Conservation (phyloP, 2,113 vertebrate species). For the Pygoscelis adeliae region DNA sequence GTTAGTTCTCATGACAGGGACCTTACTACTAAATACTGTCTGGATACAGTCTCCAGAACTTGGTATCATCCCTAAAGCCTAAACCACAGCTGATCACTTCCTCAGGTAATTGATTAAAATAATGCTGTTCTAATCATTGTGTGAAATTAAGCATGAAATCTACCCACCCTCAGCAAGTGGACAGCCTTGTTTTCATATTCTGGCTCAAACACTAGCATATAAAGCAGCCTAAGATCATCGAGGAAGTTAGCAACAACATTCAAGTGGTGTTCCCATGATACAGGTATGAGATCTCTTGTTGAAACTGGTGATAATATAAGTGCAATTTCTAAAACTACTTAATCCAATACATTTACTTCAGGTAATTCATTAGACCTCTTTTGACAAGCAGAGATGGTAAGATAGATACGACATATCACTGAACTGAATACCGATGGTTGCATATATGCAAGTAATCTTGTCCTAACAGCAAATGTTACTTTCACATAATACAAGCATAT, state of each 20-base stretch:
- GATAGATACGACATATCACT: background rate
- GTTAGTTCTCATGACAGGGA: background rate
- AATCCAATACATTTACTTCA: background rate
- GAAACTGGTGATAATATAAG: background rate
- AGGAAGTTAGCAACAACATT: background rate
- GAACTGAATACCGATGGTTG: background rate
- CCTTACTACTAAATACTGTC: background rate
- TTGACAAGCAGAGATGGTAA: background rate
- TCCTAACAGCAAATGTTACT: background rate
- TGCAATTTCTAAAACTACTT: background rate
- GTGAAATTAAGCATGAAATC: slow-evolving; percentile 1
- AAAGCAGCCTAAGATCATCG: background rate
- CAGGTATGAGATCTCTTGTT: background rate
- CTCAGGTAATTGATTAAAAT: slow-evolving; percentile 13
- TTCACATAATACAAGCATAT: background rate
- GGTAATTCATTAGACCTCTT: background rate
- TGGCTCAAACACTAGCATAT: background rate
- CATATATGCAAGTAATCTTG: background rate
- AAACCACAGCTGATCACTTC: slow-evolving; percentile 1
- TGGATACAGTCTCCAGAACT: background rate
- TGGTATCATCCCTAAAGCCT: background rate
- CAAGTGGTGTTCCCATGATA: background rate
- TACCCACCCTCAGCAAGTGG: background rate
- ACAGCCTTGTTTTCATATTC: background rate
- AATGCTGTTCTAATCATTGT: background rate